Evolutionary conservation across 2,113 vertebrate genomes (phyloP), one percentile per base, ranked within the genome.

Genomic region (Oxyura jamaicensis): DNA sequence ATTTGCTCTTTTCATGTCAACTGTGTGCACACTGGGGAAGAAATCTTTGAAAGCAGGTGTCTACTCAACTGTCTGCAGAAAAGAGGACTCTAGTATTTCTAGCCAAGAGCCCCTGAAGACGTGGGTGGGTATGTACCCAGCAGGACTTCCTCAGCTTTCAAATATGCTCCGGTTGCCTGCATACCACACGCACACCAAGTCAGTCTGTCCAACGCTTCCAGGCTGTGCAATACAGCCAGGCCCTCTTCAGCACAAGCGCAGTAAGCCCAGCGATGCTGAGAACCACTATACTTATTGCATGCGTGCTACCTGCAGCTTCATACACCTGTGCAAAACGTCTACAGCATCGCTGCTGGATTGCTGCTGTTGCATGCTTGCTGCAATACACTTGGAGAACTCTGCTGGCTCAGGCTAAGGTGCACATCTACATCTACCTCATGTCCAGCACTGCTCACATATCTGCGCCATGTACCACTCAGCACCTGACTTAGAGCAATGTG

Each of bases 81-180:
- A 0, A 69, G 33, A 87, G 19, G 21, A 52, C 50, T 36, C 41
- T 10, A 39, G 68, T 48, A 25, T 33, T 36, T 18, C 8, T 10
- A 8, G 0, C 14, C 9, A 52, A 21, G 29, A 42, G 68, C 3
- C 53, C 56, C 81, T 67, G 1, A 42, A 35, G 44, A 31, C n/a
- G 0, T 0, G 10, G 29, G 18, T 31, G 29, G 13, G 13, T 4
- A 2, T 4, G 20, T 23, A 25, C 46, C 2, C 3, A 55, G 78
- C 5, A 72, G 26, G 82, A 31, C 25, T 16, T 50, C 0, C 60
- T 78, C 41, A 31, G 41, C n/a, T 87, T 66, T 41, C 56, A 19
- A 56, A 9, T 0, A 22, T 2, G 18, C 20, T 50, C 41, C 23
- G 42, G 42, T 3, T 35, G 56, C 4, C 6, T 8, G 81, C 10